Percentiles rank a stretch among this genome's conserved stretches.
These are phyloP conservation scores for Conus canariensis DNA, from an alignment of 2,888 invertebrate species.

Conservation along the genomic window DNA sequence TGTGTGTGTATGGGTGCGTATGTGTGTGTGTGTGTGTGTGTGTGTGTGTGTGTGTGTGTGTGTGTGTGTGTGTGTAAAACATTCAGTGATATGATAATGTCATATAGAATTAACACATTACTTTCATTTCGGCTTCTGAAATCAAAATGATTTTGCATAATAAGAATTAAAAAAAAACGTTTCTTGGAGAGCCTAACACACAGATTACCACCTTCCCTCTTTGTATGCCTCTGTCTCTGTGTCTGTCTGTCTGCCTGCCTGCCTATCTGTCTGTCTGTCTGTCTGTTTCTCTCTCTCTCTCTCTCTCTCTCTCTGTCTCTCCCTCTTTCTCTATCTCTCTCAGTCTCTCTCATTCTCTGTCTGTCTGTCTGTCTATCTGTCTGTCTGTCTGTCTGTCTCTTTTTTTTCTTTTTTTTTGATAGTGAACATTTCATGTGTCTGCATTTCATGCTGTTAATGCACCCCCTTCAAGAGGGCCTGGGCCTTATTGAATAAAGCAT, in stretches of 20 bases:
- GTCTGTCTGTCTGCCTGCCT: neutral
- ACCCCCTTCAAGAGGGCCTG: neutral
- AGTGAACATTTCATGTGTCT: neutral
- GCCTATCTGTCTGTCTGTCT: neutral
- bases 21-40: no score
- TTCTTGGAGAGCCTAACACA: no score
- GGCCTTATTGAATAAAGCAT: neutral
- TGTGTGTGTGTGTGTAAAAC: no score
- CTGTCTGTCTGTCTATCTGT: neutral
- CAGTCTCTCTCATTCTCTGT: no score
- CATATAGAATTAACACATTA: no score
- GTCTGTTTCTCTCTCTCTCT: neutral
- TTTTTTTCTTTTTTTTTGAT: neutral
- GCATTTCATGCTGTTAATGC: neutral
- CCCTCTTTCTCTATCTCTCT: neutral
- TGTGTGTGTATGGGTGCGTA: no score
- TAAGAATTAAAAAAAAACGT: neutral
- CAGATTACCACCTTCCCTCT: neutral
- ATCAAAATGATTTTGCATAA: no score
- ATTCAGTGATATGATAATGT: no score
- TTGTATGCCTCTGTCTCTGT: neutral
- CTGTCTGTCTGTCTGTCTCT: neutral
- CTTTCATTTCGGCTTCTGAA: no score
- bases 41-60: no score
- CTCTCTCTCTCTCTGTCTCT: neutral